These are phyloP conservation scores for Paradoxurus hermaphroditus DNA, from an alignment of 2,113 vertebrate genomes.

Conservation along the genomic window DNA sequence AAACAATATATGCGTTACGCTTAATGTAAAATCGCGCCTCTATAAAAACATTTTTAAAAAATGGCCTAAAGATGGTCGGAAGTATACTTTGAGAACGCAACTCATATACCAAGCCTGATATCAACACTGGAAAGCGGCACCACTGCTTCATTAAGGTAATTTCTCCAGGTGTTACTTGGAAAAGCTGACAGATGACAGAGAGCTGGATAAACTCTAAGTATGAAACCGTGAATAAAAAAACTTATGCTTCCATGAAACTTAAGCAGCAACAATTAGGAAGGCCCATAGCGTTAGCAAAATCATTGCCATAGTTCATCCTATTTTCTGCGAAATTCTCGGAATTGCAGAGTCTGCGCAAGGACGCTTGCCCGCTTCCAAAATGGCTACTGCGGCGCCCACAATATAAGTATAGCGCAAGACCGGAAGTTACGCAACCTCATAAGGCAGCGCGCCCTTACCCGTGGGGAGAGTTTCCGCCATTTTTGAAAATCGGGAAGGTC, in stretches of 20 bases:
- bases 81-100: background rate
- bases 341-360: fast-evolving
- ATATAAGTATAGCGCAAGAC: background rate
- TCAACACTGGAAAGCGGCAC: background rate
- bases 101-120: background rate
- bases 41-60: background rate
- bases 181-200: background rate
- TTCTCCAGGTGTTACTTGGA: background rate
- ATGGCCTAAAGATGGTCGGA: background rate
- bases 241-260: background rate
- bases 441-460: background rate
- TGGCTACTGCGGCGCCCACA: background rate
- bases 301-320: fast-evolving
- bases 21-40: background rate
- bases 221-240: background rate
- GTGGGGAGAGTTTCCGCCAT: slow-evolving; percentile 45
- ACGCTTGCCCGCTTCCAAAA: background rate
- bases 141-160: background rate
- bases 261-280: background rate
- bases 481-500: slow-evolving; percentile 72
- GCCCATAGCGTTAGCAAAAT: background rate
- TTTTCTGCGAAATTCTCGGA: fast-evolving
- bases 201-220: background rate
- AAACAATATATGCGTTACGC: background rate
- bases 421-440: slow-evolving; percentile 74